Conservation (phyloP, 2,113 vertebrate species). For the Mobula hypostoma region DNA sequence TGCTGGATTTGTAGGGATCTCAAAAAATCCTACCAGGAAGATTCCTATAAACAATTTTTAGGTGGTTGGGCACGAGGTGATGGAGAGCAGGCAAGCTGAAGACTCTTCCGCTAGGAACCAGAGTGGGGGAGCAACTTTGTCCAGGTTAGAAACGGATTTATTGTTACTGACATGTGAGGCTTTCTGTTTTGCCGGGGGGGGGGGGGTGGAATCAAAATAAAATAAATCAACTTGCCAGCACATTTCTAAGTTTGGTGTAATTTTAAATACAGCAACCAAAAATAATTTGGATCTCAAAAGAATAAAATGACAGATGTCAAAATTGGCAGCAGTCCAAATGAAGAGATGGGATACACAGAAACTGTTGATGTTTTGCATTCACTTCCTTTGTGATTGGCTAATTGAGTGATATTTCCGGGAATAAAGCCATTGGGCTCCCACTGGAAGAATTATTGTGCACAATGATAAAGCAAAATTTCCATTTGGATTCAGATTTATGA, state of each 20-base stretch:
- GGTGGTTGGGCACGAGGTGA: not conserved
- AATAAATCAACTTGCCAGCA: not conserved
- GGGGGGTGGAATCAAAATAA: not conserved
- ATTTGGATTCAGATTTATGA: not conserved
- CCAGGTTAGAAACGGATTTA: not conserved
- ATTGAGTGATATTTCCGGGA: conserved; percentile 34
- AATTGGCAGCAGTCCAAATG: not conserved
- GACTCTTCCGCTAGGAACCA: not conserved
- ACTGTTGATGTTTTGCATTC: not conserved
- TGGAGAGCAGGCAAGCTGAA: not conserved
- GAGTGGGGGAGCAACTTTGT: not conserved
- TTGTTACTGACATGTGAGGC: too few species aligned
- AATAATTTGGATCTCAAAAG: not conserved
- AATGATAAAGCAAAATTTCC: not conserved
- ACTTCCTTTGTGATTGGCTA: not conserved
- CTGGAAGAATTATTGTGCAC: not conserved
- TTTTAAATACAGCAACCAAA: not conserved
- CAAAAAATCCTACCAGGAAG: not conserved
- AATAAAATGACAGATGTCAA: conserved; percentile 10
- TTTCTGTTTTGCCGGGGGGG: not conserved
- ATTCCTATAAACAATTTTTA: not conserved
- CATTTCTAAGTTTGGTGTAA: not conserved
- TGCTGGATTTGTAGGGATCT: not conserved
- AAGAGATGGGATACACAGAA: not conserved
- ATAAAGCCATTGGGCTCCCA: conserved; percentile 14